Evolutionary conservation across 2,113 vertebrate genomes (phyloP).

Genomic region (Zeus faber): DNA sequence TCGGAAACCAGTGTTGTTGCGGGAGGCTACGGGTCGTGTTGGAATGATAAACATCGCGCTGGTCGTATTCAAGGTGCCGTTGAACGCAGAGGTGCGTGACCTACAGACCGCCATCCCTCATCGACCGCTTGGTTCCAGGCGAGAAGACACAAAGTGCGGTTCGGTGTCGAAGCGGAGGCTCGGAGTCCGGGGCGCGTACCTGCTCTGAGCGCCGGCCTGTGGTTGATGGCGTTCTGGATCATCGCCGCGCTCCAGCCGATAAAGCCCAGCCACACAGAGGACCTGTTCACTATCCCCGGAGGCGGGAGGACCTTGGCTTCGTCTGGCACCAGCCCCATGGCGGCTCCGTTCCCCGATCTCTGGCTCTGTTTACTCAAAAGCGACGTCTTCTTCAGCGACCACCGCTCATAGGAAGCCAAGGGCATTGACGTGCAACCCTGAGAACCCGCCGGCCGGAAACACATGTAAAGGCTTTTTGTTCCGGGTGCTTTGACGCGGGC

Average conservation of each 20-base stretch:
- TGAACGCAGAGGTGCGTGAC: too few species aligned
- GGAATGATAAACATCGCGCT: too few species aligned
- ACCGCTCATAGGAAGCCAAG: constrained; percentile 66
- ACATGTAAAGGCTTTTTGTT: neutral
- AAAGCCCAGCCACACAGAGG: constrained; percentile 64
- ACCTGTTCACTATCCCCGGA: constrained; percentile 72
- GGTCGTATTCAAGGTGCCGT: too few species aligned
- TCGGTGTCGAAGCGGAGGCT: too few species aligned
- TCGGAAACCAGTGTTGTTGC: too few species aligned
- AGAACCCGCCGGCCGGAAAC: constrained; percentile 17
- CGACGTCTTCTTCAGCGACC: constrained; percentile 23
- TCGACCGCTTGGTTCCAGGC: too few species aligned
- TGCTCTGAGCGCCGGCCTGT: constrained; percentile 68
- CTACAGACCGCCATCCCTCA: too few species aligned
- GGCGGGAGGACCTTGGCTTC: constrained; percentile 76
- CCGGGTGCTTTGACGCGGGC: too few species aligned
- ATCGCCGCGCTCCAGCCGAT: constrained; percentile 68
- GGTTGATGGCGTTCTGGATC: constrained; percentile 67
- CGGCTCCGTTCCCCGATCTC: neutral
- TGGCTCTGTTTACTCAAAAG: neutral
- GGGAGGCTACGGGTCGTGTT: too few species aligned
- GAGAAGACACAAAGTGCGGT: too few species aligned
- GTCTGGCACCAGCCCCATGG: constrained; percentile 76
- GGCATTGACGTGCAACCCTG: constrained; percentile 31
- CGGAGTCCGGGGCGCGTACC: too few species aligned